Evolutionary conservation across 2,797 vertebrate genomes (phyloP).

Genomic region (Micrastur ruficollis): DNA sequence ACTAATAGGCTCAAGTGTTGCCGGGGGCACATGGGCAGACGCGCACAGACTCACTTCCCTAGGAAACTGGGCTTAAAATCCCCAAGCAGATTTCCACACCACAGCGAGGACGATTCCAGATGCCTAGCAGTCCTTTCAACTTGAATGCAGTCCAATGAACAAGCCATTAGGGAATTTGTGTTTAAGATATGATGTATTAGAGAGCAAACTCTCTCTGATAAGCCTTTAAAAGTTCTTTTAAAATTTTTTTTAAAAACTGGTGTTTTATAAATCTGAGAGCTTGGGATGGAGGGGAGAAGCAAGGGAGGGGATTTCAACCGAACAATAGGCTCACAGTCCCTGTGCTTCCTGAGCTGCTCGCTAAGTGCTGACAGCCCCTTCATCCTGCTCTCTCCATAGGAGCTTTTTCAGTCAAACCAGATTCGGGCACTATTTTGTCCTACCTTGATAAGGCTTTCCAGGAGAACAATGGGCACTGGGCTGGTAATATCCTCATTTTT

Average conservation of each 20-base stretch:
- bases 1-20: neutral
- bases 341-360: neutral
- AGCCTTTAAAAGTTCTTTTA: neutral
- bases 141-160: neutral
- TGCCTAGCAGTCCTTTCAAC: neutral
- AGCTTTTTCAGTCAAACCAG: neutral
- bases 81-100: constrained; percentile 29
- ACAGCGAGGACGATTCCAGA: neutral
- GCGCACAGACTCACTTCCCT: neutral
- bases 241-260: neutral
- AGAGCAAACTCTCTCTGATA: constrained; percentile 14
- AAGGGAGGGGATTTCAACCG: neutral
- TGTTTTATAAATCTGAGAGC: constrained; percentile 8
- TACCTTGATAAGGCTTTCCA: neutral
- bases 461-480: neutral
- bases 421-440: neutral
- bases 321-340: constrained; percentile 14
- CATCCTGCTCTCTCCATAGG: neutral
- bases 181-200: constrained; percentile 18
- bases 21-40: neutral
- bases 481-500: neutral
- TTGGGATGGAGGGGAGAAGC: neutral
- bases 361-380: constrained; percentile 1
- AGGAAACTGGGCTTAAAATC: neutral
- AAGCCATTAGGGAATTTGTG: constrained; percentile 21